A percentile compares a stretch with the other conserved stretches of the same genome.
phyloP scores from a whole-genome alignment of 2,113 vertebrate species.

The Xenopus tropicalis region UCB_Xtro_10.0 CM004445.2:91035501-91036000 shows the following conservation, averaged over 20 bases:
- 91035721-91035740: slow-evolving; percentile 38
- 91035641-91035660: slow-evolving; percentile 31
- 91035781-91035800: slow-evolving; percentile 27
- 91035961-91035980: background rate
- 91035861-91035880: slow-evolving; percentile 15
- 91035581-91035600: background rate
- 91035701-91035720: slow-evolving; percentile 24
- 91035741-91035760: slow-evolving; percentile 13
- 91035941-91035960: background rate
- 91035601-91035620: slow-evolving; percentile 21
- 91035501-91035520: too few species aligned
- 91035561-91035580: too few species aligned
- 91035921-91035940: background rate
- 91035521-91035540: too few species aligned
- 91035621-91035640: slow-evolving; percentile 19
- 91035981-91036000: background rate
- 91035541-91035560: too few species aligned
- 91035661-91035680: slow-evolving; percentile 27
- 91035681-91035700: slow-evolving; percentile 40
- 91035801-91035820: slow-evolving; percentile 31
- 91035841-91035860: slow-evolving; percentile 10
- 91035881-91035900: background rate
- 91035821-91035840: slow-evolving; percentile 39
- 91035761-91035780: slow-evolving; percentile 19
- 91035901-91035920: background rate